Percentiles rank a stretch among this genome's conserved stretches.
Conservation (phyloP, 2,888 invertebrate species). For the Synergus japonicus region DNA sequence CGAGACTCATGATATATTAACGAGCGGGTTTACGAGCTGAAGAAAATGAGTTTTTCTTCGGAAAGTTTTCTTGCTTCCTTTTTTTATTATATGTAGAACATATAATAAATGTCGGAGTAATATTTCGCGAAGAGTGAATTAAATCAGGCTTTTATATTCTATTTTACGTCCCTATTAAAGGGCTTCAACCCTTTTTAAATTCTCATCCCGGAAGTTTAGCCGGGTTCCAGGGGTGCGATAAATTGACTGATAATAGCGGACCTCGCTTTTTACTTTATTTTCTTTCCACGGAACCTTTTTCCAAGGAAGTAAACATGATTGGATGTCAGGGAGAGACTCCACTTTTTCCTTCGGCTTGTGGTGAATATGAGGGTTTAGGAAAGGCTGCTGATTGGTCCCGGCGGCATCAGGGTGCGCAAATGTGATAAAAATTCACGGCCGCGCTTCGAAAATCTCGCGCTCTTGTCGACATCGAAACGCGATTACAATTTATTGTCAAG, state of each 20-base stretch:
- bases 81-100: too few species aligned
- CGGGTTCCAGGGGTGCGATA: constrained; percentile 21
- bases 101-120: background rate
- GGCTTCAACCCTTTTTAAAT: background rate
- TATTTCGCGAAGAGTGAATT: background rate
- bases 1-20: background rate
- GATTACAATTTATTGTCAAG: constrained; percentile 59
- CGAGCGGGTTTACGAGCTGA: background rate
- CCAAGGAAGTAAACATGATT: constrained; percentile 28
- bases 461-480: constrained; percentile 46
- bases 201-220: constrained; percentile 19
- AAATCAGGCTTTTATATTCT: background rate
- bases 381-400: constrained; percentile 75
- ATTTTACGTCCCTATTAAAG: background rate
- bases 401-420: constrained; percentile 70
- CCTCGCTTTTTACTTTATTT: constrained; percentile 5
- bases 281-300: constrained; percentile 24
- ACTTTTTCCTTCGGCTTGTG: background rate
- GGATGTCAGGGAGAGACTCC: constrained; percentile 22
- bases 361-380: constrained; percentile 47
- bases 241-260: constrained; percentile 14
- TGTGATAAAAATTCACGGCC: constrained; percentile 57
- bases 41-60: background rate
- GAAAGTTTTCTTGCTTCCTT: background rate
- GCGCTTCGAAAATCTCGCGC: constrained; percentile 48